A percentile compares a stretch with the other conserved stretches of the same genome.
Evolutionary conservation across 2,797 vertebrate species (phyloP).

Genomic region (Trachurus trachurus): DNA sequence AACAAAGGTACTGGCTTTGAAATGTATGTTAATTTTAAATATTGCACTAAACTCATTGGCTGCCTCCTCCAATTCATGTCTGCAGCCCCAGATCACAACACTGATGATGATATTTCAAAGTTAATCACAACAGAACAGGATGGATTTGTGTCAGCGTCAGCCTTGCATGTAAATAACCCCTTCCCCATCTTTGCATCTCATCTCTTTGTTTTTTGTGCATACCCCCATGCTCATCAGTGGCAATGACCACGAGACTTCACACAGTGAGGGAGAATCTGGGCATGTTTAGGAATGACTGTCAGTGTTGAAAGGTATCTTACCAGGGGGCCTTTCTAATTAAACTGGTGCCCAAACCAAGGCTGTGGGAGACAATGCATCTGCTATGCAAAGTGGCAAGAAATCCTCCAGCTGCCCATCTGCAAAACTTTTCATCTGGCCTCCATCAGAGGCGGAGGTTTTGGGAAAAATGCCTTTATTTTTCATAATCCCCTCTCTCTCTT

Average conservation of each 20-base stretch:
- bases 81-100: constrained; percentile 38
- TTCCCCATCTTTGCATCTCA: constrained; percentile 59
- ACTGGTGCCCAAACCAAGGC: constrained; percentile 76
- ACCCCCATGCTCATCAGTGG: constrained; percentile 63
- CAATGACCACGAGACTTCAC: constrained; percentile 75
- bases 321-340: constrained; percentile 88
- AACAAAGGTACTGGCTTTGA: not conserved
- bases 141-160: constrained; percentile 70
- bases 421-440: constrained; percentile 82
- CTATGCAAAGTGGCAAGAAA: constrained; percentile 74
- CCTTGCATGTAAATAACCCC: constrained; percentile 71
- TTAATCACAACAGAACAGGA: constrained; percentile 57
- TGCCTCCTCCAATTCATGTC: constrained; percentile 32
- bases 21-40: constrained; percentile 2
- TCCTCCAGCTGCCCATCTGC: constrained; percentile 81
- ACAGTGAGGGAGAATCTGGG: constrained; percentile 68
- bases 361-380: constrained; percentile 77
- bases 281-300: constrained; percentile 76
- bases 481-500: constrained; percentile 74
- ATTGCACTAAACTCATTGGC: constrained; percentile 4
- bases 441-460: constrained; percentile 71
- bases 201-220: constrained; percentile 62
- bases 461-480: constrained; percentile 86
- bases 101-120: constrained; percentile 53
- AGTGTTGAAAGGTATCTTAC: constrained; percentile 77